Conservation (phyloP, 2,888 invertebrate species). For the Campopleginae sp. region DNA sequence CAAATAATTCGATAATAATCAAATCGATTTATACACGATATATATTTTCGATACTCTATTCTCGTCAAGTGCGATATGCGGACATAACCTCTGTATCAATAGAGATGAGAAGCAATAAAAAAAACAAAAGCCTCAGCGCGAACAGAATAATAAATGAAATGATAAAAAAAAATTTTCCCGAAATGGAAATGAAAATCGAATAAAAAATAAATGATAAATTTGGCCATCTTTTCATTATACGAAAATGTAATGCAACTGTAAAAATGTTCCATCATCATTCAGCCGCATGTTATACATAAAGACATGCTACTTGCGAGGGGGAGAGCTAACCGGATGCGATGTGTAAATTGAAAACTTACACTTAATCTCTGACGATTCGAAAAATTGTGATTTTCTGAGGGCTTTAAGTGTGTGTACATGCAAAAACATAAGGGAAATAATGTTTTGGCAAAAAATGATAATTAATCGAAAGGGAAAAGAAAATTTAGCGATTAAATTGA, state of each 20-base stretch:
- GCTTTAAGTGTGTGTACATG: conserved; percentile 71
- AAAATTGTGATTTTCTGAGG: conserved; percentile 72
- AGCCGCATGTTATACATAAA: conserved; percentile 13
- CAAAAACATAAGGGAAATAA: conserved; percentile 21
- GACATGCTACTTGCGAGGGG: conserved; percentile 8
- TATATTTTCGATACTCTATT: conserved; percentile 78
- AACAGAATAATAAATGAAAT: conserved; percentile 34
- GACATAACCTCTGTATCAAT: conserved; percentile 62
- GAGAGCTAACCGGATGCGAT: conserved; percentile 28
- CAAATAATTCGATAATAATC: conserved; percentile 80
- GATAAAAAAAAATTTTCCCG: conserved; percentile 33
- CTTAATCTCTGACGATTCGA: conserved; percentile 63
- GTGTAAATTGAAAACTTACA: conserved; percentile 37
- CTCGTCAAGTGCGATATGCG: conserved; percentile 69
- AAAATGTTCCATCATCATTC: conserved; percentile 35
- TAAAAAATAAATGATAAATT: not conserved
- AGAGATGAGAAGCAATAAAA: conserved; percentile 71
- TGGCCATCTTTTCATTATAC: conserved; percentile 24
- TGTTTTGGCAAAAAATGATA: conserved; percentile 18
- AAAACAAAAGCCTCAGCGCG: conserved; percentile 15
- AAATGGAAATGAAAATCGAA: conserved; percentile 6
- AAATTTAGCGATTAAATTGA: conserved; percentile 46
- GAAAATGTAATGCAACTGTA: conserved; percentile 37
- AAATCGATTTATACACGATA: conserved; percentile 75
- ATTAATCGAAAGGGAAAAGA: conserved; percentile 12